These are phyloP conservation scores for Carassius gibelio DNA, from an alignment of 2,113 vertebrate species.

Conservation along the genomic window DNA sequence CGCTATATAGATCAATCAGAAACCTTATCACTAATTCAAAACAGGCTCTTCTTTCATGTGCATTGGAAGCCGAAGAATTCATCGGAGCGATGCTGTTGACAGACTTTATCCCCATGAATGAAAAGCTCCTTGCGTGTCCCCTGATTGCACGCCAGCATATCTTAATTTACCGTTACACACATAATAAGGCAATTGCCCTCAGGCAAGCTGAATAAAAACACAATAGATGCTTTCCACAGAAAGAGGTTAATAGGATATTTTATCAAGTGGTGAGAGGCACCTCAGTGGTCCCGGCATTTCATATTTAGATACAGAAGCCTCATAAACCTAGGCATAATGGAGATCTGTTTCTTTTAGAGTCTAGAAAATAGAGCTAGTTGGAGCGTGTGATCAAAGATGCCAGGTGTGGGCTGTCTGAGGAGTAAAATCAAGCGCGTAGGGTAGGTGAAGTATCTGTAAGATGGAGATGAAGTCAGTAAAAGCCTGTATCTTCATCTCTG, in stretches of 20 bases:
- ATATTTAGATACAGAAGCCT: constrained; percentile 39
- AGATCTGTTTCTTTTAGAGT: constrained; percentile 46
- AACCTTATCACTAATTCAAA: constrained; percentile 45
- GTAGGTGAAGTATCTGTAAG: background rate
- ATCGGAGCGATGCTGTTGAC: background rate
- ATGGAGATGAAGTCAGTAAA: background rate
- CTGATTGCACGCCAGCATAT: background rate
- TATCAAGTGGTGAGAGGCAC: constrained; percentile 59
- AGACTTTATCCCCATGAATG: constrained; percentile 20
- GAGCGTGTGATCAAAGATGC: constrained; percentile 3
- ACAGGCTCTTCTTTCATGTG: background rate
- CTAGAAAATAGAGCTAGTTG: background rate
- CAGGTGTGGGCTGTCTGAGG: background rate
- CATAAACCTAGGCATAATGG: constrained; percentile 43
- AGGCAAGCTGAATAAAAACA: constrained; percentile 60
- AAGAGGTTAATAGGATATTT: constrained; percentile 72
- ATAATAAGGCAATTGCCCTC: constrained; percentile 62
- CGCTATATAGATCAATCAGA: constrained; percentile 46
- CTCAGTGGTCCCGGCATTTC: constrained; percentile 46
- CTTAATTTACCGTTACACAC: constrained; percentile 37
- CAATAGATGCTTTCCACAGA: constrained; percentile 58
- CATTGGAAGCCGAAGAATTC: background rate
- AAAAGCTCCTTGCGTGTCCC: background rate
- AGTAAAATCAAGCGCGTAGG: background rate
- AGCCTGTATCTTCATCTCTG: background rate